phyloP scores from a whole-genome alignment of 2,888 invertebrate genomes.

The Crepidodera aurea region DNA sequence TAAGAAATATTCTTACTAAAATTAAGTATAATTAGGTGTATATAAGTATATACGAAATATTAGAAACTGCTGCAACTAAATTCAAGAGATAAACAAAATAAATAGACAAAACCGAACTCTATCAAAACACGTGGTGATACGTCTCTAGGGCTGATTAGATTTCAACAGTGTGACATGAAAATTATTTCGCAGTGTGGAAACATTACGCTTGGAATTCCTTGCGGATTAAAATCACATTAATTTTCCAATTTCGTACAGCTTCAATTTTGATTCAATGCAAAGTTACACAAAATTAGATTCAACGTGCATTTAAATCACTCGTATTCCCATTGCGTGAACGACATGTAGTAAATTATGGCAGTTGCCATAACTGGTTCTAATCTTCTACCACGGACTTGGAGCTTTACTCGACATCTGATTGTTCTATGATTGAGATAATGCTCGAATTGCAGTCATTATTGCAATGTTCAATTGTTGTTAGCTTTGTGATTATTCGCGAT shows the following conservation, averaged over 20 bases:
- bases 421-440: constrained; percentile 2
- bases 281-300: constrained; percentile 17
- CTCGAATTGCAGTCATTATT: neutral
- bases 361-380: constrained; percentile 3
- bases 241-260: constrained; percentile 16
- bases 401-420: neutral
- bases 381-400: constrained; percentile 4
- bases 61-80: too few species aligned
- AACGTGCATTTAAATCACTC: constrained; percentile 14
- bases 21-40: too few species aligned
- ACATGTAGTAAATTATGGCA: constrained; percentile 9
- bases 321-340: constrained; percentile 13
- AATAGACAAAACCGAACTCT: neutral
- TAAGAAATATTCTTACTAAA: constrained; percentile 94
- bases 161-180: neutral
- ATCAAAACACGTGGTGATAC: neutral
- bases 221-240: constrained; percentile 1
- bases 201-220: neutral
- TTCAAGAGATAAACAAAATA: too few species aligned
- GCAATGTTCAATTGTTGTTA: neutral
- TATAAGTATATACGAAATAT: too few species aligned
- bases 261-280: constrained; percentile 9
- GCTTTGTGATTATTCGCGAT: neutral
- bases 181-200: neutral
- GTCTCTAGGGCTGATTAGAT: neutral